Evolutionary conservation across 1,140 invertebrate genomes (phyloP).

Genomic region (Monochamus saltuarius): DNA sequence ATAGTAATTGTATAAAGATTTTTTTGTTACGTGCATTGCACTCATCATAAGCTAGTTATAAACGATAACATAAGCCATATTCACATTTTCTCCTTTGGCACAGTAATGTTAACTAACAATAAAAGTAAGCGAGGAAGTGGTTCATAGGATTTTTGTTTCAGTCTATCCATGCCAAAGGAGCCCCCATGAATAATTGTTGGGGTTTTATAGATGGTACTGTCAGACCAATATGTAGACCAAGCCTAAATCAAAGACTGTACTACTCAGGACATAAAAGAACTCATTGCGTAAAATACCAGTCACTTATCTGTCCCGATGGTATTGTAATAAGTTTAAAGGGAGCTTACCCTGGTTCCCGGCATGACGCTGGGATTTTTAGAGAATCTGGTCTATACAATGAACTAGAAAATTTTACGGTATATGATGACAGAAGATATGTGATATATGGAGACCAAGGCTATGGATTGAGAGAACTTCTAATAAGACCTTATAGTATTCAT

Average conservation of each 20-base stretch:
- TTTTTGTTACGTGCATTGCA: too few relatives aligned
- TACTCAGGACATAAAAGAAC: slow-evolving; percentile 26
- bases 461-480: too few relatives aligned
- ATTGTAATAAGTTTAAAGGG: slow-evolving; percentile 11
- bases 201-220: not conserved
- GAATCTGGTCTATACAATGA: slow-evolving; percentile 16
- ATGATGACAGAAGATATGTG: not conserved
- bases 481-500: too few relatives aligned
- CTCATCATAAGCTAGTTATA: too few relatives aligned
- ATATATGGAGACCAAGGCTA: slow-evolving; percentile 6
- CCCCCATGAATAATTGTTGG: not conserved
- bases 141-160: not conserved
- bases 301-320: slow-evolving; percentile 26
- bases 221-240: slow-evolving; percentile 16
- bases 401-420: slow-evolving; percentile 12
- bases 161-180: slow-evolving; percentile 2
- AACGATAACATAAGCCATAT: too few relatives aligned
- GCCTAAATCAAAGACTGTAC: slow-evolving; percentile 23
- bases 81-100: too few relatives aligned
- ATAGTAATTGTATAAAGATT: too few relatives aligned
- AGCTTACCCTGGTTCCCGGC: slow-evolving; percentile 15
- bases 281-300: slow-evolving; percentile 28
- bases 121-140: too few relatives aligned
- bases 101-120: too few relatives aligned
- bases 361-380: slow-evolving; percentile 25